These are phyloP conservation scores for Bothrops alternatus DNA, from an alignment of 2,797 vertebrate genomes.

Conservation along the genomic window DNA sequence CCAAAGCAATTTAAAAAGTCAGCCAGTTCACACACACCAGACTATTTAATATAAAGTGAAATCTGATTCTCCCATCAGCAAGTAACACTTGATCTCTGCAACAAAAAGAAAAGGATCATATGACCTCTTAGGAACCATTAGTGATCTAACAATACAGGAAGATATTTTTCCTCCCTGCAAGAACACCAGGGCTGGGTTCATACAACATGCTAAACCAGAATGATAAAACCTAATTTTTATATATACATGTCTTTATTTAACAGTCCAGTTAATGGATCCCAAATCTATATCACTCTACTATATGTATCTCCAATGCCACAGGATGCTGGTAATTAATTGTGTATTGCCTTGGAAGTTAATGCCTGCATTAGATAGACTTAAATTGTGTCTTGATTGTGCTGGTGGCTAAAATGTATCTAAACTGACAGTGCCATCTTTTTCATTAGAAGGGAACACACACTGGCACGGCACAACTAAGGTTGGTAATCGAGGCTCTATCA, in stretches of 20 bases:
- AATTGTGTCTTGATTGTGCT: neutral
- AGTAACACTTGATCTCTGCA: neutral
- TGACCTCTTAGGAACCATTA: neutral
- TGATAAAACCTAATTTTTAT: neutral
- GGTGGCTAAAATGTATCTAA: neutral
- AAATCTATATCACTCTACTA: neutral
- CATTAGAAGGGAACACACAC: neutral
- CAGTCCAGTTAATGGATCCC: neutral
- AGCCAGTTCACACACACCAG: neutral
- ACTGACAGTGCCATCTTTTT: neutral
- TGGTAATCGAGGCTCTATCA: neutral
- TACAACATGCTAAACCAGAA: neutral
- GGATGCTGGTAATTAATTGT: neutral
- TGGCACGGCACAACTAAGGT: neutral
- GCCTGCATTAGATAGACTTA: neutral
- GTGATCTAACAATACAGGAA: neutral
- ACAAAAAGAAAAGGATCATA: neutral
- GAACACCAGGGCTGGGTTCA: neutral
- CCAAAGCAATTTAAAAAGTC: neutral
- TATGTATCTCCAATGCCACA: neutral
- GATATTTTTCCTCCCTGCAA: neutral
- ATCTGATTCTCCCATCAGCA: neutral
- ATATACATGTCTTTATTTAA: neutral
- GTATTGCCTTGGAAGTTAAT: neutral
- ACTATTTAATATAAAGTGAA: neutral